A percentile compares a stretch with the other conserved stretches of the same genome.
Conservation (phyloP, 2,888 invertebrate genomes). For the Aleiodes leptofemur region DNA sequence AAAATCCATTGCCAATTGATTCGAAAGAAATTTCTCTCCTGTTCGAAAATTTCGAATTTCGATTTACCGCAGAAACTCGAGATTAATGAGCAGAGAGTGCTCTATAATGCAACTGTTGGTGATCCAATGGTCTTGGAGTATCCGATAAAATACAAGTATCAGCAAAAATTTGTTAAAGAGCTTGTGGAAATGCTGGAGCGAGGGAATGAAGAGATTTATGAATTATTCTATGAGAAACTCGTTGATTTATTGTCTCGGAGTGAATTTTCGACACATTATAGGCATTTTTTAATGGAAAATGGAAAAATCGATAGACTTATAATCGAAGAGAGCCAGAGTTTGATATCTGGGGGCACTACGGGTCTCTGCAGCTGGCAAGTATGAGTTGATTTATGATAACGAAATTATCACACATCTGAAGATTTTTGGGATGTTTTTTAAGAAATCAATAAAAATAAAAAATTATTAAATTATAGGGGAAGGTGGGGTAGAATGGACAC, state of each 20-base stretch:
- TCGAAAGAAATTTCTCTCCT: conserved; percentile 66
- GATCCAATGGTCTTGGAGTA: conserved; percentile 77
- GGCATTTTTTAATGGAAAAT: conserved; percentile 79
- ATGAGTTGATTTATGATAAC: conserved; percentile 20
- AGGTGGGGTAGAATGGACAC: no score
- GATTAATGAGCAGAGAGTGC: conserved; percentile 75
- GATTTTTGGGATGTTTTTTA: no score
- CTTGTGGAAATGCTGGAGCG: conserved; percentile 79
- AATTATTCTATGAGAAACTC: conserved; percentile 80
- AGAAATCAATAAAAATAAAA: no score
- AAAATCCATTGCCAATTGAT: conserved; percentile 42
- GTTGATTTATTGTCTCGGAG: conserved; percentile 77
- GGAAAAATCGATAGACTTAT: conserved; percentile 75
- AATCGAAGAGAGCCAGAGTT: conserved; percentile 83
- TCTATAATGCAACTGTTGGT: conserved; percentile 80
- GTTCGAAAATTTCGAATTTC: conserved; percentile 63
- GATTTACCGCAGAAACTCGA: conserved; percentile 52
- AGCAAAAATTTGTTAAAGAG: conserved; percentile 81
- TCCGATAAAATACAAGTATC: conserved; percentile 81
- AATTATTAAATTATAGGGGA: no score
- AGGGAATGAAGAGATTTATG: conserved; percentile 79
- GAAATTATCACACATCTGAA: no score
- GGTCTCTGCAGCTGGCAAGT: conserved; percentile 89
- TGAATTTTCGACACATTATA: conserved; percentile 76
- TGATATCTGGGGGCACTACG: conserved; percentile 87